Evolutionary conservation across 2,797 vertebrate genomes (phyloP).

Genomic region (Tragelaphus oryx): DNA sequence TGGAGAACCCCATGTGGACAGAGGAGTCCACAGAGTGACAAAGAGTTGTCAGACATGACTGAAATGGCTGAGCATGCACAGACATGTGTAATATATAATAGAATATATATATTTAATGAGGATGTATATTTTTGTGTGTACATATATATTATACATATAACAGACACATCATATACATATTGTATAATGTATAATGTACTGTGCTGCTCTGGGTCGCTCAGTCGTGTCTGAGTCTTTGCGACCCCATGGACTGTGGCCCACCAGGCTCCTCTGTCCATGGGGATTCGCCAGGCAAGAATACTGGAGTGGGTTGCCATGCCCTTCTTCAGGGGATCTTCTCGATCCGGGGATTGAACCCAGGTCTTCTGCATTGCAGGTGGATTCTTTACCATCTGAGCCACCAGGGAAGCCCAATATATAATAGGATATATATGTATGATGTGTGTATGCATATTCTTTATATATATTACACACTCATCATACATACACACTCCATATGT

Average conservation of each 20-base stretch:
- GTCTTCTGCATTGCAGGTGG: background rate
- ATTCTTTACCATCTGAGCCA: background rate
- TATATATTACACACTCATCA: background rate
- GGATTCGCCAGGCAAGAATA: background rate
- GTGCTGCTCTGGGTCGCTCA: background rate
- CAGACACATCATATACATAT: background rate
- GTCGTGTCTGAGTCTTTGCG: rapidly evolving
- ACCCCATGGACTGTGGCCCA: background rate
- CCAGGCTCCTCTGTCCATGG: background rate
- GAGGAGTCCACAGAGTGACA: background rate
- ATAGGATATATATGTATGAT: background rate
- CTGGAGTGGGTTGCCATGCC: background rate
- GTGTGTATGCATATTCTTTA: background rate
- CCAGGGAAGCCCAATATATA: background rate
- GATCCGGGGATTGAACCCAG: background rate
- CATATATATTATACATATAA: background rate
- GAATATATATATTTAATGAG: background rate
- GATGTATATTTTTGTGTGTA: background rate
- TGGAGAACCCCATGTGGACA: background rate
- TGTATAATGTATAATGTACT: background rate
- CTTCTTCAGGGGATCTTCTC: background rate
- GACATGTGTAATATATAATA: background rate
- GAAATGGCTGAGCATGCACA: background rate
- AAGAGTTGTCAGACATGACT: background rate
- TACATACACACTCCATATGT: background rate